Percentiles rank a stretch among this genome's conserved stretches.
Evolutionary conservation across 1,140 invertebrate genomes (phyloP).

Genomic region (Formica exsecta): DNA sequence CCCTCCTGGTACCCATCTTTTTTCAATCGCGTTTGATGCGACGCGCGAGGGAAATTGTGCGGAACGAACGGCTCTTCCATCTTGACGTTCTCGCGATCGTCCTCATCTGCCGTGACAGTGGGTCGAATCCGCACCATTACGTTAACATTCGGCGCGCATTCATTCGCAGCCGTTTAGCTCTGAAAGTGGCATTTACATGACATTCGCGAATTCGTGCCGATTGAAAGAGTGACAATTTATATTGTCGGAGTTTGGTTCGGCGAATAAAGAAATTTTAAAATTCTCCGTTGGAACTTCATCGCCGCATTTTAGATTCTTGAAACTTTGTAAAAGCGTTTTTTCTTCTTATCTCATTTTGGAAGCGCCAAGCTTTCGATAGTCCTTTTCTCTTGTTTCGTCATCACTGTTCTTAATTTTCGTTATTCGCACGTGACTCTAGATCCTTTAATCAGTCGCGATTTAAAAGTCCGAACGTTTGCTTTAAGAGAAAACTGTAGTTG

Average conservation of each 20-base stretch:
- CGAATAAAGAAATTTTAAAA: not conserved
- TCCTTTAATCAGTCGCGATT: not conserved
- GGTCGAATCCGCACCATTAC: constrained; percentile 55
- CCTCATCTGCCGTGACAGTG: constrained; percentile 47
- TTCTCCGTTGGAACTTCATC: not conserved
- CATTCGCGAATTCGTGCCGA: constrained; percentile 16
- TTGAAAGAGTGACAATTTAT: constrained; percentile 24
- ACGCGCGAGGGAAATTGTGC: constrained; percentile 74
- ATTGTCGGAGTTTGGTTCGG: not conserved
- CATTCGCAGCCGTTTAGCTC: constrained; percentile 13
- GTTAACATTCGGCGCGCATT: constrained; percentile 52
- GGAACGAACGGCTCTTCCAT: constrained; percentile 62
- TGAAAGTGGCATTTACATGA: constrained; percentile 48
- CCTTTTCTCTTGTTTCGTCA: too few relatives aligned
- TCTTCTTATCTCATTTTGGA: not conserved
- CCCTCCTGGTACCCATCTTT: constrained; percentile 16
- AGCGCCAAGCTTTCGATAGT: too few relatives aligned
- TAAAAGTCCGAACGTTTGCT: not conserved
- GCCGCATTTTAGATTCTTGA: not conserved
- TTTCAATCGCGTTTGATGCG: constrained; percentile 55
- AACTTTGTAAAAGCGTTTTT: not conserved
- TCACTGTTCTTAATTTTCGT: not conserved
- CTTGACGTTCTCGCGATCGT: constrained; percentile 58
- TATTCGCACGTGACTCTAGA: not conserved
- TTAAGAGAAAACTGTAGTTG: not conserved